These are phyloP conservation scores for Poeciliopsis turneri DNA, from an alignment of 2,797 vertebrate genomes.

Conservation along the genomic window DNA sequence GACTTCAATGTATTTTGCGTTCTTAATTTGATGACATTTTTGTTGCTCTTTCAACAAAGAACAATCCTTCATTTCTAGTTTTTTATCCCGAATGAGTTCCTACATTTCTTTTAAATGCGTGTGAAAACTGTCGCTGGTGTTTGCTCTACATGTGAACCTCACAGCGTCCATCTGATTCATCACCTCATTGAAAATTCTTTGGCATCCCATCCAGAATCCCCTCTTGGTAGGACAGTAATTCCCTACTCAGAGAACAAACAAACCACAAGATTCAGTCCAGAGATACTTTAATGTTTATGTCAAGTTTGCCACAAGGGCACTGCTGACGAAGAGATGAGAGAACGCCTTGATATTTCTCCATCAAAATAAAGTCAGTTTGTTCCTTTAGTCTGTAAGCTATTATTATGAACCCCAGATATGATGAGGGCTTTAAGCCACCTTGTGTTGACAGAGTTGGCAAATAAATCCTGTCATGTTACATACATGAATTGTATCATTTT, in stretches of 20 bases:
- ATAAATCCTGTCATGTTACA: background rate
- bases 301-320: background rate
- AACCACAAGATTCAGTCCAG: background rate
- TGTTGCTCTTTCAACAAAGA: background rate
- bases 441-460: background rate
- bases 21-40: background rate
- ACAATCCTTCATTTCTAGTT: background rate
- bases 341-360: background rate
- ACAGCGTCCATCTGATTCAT: background rate
- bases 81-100: background rate
- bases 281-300: background rate
- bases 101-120: background rate
- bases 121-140: background rate
- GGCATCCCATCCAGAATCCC: background rate
- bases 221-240: background rate
- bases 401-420: background rate
- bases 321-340: background rate
- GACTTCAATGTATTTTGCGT: background rate
- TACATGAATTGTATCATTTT: background rate
- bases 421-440: background rate
- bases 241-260: background rate
- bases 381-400: background rate
- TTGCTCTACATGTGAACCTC: background rate
- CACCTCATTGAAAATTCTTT: background rate
- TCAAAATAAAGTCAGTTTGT: background rate